Evolutionary conservation across 1,140 invertebrate species (phyloP).

Genomic region (Bombus superbus): DNA sequence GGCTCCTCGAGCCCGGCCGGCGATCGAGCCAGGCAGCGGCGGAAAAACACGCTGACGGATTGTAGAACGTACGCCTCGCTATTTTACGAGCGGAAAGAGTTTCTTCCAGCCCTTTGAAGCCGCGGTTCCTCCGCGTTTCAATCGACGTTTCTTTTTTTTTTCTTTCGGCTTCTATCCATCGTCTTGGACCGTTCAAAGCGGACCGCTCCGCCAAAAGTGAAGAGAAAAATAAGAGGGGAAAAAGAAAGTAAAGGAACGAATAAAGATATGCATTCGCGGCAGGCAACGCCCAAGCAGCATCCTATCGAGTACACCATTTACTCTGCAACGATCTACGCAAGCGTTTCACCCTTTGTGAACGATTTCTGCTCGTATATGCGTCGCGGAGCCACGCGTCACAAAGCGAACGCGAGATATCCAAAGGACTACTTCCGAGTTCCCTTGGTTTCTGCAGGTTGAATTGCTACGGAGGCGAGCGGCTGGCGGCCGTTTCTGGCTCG

Average conservation of each 20-base stretch:
- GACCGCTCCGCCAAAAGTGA: slow-evolving; percentile 1
- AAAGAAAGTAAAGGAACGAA: neutral
- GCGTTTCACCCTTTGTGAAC: slow-evolving; percentile 20
- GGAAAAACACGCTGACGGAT: slow-evolving; percentile 37
- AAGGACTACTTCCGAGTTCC: slow-evolving; percentile 24
- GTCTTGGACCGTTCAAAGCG: slow-evolving; percentile 7
- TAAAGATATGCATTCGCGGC: neutral
- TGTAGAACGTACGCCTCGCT: slow-evolving; percentile 35
- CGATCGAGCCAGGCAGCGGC: neutral
- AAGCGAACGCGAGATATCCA: slow-evolving; percentile 8
- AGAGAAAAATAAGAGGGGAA: neutral
- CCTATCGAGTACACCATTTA: neutral
- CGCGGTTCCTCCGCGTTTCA: neutral
- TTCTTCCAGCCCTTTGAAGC: slow-evolving; percentile 40
- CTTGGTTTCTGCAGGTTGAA: slow-evolving; percentile 17
- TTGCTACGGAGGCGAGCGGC: neutral
- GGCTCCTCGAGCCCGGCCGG: neutral
- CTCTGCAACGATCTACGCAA: neutral
- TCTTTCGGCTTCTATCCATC: slow-evolving; percentile 17
- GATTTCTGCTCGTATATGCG: neutral
- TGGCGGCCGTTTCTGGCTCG: neutral
- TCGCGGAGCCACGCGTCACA: neutral
- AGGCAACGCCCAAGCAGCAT: neutral
- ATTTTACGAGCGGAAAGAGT: slow-evolving; percentile 48
- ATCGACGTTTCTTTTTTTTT: neutral